These are phyloP conservation scores for Oryzias javanicus DNA, from an alignment of 2,113 vertebrate species.

Conservation along the genomic window DNA sequence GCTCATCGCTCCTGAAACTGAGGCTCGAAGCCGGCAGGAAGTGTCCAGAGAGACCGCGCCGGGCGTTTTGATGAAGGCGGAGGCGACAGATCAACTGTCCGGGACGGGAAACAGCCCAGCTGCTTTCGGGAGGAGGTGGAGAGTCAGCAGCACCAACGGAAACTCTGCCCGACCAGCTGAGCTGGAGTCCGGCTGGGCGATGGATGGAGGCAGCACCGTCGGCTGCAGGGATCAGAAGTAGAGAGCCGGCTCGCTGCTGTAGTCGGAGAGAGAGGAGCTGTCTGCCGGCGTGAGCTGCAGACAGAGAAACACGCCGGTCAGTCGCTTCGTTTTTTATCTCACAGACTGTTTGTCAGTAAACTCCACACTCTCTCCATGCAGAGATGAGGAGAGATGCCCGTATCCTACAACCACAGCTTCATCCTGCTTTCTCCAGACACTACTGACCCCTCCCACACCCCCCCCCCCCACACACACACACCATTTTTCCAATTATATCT, in stretches of 20 bases:
- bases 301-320: neutral
- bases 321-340: neutral
- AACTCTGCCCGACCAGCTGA: no score
- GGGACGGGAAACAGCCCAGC: constrained; percentile 58
- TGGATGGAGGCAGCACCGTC: constrained; percentile 23
- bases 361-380: no score
- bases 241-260: constrained; percentile 94
- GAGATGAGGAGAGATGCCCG: no score
- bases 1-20: constrained; percentile 6
- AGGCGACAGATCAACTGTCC: constrained; percentile 51
- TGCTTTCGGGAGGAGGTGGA: constrained; percentile 39
- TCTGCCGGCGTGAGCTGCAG: constrained; percentile 90
- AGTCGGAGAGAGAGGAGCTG: constrained; percentile 85
- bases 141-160: no score
- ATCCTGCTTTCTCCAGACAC: no score
- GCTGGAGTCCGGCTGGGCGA: no score
- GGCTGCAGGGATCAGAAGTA: constrained; percentile 83
- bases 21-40: neutral
- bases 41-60: no score
- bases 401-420: no score
- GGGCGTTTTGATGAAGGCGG: neutral
- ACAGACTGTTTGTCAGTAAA: neutral
- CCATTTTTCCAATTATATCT: no score
- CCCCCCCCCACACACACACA: no score
- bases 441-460: no score